Evolutionary conservation across 2,888 invertebrate species (phyloP).

Genomic region (Acleris cristana): DNA sequence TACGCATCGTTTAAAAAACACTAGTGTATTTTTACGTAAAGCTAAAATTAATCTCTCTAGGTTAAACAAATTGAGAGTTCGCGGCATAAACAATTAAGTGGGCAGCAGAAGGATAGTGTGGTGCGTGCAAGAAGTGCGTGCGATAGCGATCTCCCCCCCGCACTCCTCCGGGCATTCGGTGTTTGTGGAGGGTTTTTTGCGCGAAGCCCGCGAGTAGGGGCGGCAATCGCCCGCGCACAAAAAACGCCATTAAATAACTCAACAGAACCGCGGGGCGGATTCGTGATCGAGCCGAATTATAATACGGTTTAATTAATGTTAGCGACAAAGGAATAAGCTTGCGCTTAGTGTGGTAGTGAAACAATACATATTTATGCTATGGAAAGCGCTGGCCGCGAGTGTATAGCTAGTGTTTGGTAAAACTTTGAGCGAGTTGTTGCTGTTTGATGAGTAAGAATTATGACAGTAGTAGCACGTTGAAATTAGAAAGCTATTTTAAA

Average conservation of each 20-base stretch:
- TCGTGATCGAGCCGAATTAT: slow-evolving; percentile 75
- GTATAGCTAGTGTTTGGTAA: not conserved
- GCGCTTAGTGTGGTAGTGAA: slow-evolving; percentile 46
- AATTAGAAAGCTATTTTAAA: too few relatives aligned
- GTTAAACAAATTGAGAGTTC: slow-evolving; percentile 47
- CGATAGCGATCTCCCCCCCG: slow-evolving; percentile 78
- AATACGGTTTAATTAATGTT: slow-evolving; percentile 78
- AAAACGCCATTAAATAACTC: slow-evolving; percentile 82
- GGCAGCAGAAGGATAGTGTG: slow-evolving; percentile 81
- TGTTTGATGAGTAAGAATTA: not conserved
- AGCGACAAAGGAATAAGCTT: slow-evolving; percentile 64
- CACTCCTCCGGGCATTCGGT: slow-evolving; percentile 76
- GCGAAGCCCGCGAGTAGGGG: slow-evolving; percentile 70
- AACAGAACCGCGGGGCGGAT: slow-evolving; percentile 77
- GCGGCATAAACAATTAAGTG: slow-evolving; percentile 77
- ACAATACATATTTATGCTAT: slow-evolving; percentile 11
- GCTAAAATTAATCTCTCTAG: slow-evolving; percentile 2
- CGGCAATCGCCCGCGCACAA: slow-evolving; percentile 79
- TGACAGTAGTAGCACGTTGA: too few relatives aligned
- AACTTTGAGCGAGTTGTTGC: not conserved
- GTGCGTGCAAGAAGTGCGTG: slow-evolving; percentile 83
- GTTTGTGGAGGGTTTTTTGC: slow-evolving; percentile 83
- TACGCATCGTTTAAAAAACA: too few relatives aligned
- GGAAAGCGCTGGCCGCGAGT: not conserved
- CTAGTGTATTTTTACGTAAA: too few relatives aligned